Percentiles rank a stretch among this genome's conserved stretches.
These are phyloP conservation scores for Melinopterus prodromus DNA, from an alignment of 2,888 invertebrate species.

Conservation along the genomic window DNA sequence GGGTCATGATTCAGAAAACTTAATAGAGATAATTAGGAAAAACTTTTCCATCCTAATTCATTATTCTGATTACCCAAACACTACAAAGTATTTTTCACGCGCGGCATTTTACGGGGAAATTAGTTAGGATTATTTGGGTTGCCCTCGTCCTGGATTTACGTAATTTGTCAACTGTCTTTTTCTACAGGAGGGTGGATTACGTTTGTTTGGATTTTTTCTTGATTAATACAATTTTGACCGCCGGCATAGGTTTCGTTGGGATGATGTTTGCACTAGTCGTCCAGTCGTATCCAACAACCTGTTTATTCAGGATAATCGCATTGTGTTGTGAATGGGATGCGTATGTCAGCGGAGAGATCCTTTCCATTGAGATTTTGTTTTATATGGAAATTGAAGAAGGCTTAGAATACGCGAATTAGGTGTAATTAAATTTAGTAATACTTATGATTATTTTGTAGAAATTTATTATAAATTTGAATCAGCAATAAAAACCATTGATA, in stretches of 20 bases:
- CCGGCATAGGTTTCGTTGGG: background rate
- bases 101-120: background rate
- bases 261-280: background rate
- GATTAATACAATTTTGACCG: slow-evolving; percentile 7
- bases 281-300: background rate
- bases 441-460: background rate
- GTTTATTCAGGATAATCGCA: background rate
- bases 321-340: background rate
- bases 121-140: background rate
- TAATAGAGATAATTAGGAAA: background rate
- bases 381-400: no score
- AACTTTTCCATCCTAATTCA: background rate
- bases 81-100: background rate
- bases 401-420: no score
- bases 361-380: no score
- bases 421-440: no score
- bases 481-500: background rate
- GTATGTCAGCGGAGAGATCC: no score
- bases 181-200: background rate
- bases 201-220: background rate
- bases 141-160: slow-evolving; percentile 5
- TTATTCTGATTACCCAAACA: background rate
- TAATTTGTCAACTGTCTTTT: slow-evolving; percentile 5
- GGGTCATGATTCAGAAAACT: background rate
- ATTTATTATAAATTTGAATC: background rate